These are phyloP conservation scores for Gadus chalcogrammus DNA, from an alignment of 2,113 vertebrate genomes.

Conservation along the genomic window DNA sequence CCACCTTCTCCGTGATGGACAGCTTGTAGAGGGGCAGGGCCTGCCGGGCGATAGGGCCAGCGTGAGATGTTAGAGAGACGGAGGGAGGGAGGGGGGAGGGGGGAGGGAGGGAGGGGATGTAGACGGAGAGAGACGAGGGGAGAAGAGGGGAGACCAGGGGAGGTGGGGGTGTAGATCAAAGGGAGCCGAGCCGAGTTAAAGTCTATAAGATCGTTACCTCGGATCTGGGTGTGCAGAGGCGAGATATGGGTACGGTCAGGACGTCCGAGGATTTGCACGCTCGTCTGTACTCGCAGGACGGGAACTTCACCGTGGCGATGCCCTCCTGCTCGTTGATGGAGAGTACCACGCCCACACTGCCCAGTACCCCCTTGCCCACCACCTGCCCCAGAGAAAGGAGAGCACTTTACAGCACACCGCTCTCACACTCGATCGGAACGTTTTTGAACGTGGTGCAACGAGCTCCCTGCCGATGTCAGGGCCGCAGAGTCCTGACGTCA, in stretches of 20 bases:
- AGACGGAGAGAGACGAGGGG: constrained; percentile 2
- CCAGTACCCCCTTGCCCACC: constrained; percentile 91
- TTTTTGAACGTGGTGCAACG: no score
- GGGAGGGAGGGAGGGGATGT: neutral
- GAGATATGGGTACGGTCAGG: constrained; percentile 92
- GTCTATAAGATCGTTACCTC: constrained; percentile 76
- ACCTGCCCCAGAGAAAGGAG: constrained; percentile 71
- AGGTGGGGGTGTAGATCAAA: no score
- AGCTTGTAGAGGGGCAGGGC: constrained; percentile 97
- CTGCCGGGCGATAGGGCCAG: constrained; percentile 59
- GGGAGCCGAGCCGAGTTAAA: no score
- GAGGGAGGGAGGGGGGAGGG: neutral
- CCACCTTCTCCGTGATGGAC: constrained; percentile 98
- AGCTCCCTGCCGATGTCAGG: no score
- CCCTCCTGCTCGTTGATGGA: constrained; percentile 98
- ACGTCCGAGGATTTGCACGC: constrained; percentile 92
- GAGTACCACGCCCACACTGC: constrained; percentile 90
- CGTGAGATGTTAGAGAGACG: neutral
- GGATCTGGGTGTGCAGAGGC: constrained; percentile 93
- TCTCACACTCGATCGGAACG: neutral
- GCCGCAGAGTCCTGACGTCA: no score
- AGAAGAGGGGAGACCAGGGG: constrained; percentile 7
- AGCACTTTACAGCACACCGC: neutral
- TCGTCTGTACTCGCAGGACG: constrained; percentile 87
- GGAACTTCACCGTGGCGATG: constrained; percentile 95